Conservation (phyloP, 92 coral and sea anemone species). For the Zoanthus solanderi region DNA sequence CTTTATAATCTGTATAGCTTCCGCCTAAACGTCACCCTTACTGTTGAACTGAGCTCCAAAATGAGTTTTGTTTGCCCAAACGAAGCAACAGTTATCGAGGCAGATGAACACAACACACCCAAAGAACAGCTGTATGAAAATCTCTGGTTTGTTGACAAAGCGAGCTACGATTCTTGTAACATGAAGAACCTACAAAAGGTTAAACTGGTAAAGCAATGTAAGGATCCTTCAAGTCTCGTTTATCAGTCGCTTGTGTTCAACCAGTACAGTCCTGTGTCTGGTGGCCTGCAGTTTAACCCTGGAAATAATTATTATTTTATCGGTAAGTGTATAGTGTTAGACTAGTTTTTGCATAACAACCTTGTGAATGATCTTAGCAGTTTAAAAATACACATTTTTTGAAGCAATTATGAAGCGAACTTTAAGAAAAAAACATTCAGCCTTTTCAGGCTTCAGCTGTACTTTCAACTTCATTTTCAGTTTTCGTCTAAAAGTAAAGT, state of each 20-base stretch:
- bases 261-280: background rate
- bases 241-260: slow-evolving; percentile 13
- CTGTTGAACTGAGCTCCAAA: slow-evolving; percentile 48
- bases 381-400: no score
- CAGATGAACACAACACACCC: slow-evolving; percentile 52
- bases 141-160: slow-evolving; percentile 80
- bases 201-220: background rate
- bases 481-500: no score
- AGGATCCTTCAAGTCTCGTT: background rate
- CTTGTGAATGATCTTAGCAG: no score
- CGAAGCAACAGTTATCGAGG: slow-evolving; percentile 68
- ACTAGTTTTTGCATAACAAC: no score
- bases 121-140: slow-evolving; percentile 74
- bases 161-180: slow-evolving; percentile 71
- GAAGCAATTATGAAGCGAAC: no score
- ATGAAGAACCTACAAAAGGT: background rate
- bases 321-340: background rate
- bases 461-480: no score
- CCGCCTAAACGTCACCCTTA: slow-evolving; percentile 1
- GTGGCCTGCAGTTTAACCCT: slow-evolving; percentile 6
- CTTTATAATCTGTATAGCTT: slow-evolving; percentile 34
- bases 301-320: background rate
- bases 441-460: no score
- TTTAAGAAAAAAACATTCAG: no score
- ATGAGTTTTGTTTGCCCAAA: slow-evolving; percentile 82